A percentile compares a stretch with the other conserved stretches of the same genome.
These are phyloP conservation scores for Reticulitermes lucifugus DNA, from an alignment of 2,888 invertebrate genomes.

Conservation along the genomic window DNA sequence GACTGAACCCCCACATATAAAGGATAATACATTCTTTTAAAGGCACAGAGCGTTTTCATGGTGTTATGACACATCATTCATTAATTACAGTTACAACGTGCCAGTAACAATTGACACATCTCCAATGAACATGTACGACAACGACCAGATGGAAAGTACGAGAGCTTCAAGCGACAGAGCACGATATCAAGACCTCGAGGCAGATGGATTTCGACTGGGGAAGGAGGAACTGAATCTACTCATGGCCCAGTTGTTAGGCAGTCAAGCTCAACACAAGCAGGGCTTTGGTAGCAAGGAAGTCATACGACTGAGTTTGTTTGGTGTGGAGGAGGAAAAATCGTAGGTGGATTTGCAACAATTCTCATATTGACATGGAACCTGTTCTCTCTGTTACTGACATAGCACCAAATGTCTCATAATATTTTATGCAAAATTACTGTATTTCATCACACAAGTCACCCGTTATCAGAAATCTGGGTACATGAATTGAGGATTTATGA, in stretches of 20 bases:
- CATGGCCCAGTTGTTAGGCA: conserved; percentile 49
- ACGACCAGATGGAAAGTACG: neutral
- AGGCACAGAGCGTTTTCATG: neutral
- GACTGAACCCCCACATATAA: no score
- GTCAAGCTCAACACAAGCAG: conserved; percentile 21
- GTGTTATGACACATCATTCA: neutral
- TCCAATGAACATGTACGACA: conserved; percentile 8
- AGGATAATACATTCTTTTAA: neutral
- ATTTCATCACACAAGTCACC: no score
- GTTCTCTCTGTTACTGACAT: no score
- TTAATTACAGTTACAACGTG: conserved; percentile 10
- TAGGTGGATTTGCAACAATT: neutral
- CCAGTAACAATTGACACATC: conserved; percentile 7
- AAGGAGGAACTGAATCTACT: conserved; percentile 50
- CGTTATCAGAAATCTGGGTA: no score
- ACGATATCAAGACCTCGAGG: neutral
- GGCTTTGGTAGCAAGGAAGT: conserved; percentile 30
- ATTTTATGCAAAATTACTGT: no score
- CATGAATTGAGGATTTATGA: no score
- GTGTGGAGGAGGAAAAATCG: conserved; percentile 19
- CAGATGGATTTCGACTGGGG: conserved; percentile 43
- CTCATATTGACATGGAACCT: no score
- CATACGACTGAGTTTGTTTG: conserved; percentile 48
- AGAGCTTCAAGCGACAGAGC: neutral
- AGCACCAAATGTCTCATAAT: no score